phyloP scores from a whole-genome alignment of 2,797 vertebrate species.

The Pangasius sanitwongsei region DNA sequence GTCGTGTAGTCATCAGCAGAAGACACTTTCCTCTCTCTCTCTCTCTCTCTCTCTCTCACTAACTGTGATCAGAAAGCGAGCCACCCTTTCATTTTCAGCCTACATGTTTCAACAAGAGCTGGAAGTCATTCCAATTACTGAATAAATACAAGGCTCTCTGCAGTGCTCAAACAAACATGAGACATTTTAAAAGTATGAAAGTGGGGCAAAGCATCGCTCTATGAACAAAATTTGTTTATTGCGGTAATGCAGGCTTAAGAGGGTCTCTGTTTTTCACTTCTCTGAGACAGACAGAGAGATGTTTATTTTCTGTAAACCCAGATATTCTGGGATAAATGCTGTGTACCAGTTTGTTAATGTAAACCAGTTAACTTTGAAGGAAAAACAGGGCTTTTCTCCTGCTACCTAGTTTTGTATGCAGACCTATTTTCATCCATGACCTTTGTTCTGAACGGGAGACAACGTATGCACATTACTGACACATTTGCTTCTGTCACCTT shows the following conservation, averaged over 20 bases:
- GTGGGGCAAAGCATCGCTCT: too few relatives aligned
- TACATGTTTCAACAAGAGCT: conserved; percentile 7
- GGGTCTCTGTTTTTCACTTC: not conserved
- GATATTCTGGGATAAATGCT: not conserved
- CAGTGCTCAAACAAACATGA: conserved; percentile 10
- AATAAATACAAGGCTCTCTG: conserved; percentile 4
- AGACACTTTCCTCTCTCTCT: not conserved
- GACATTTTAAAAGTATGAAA: not conserved
- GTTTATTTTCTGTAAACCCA: not conserved
- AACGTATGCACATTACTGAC: not conserved
- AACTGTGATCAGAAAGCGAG: not conserved
- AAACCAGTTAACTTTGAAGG: not conserved
- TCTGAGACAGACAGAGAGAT: not conserved
- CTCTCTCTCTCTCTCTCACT: not conserved
- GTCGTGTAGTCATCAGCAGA: not conserved
- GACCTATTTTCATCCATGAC: not conserved
- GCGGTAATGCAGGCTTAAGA: not conserved
- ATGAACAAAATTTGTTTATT: not conserved
- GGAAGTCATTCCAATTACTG: conserved; percentile 25
- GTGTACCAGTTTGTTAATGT: not conserved
- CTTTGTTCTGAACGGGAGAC: too few relatives aligned
- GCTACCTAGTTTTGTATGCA: not conserved
- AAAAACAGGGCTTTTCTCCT: too few relatives aligned
- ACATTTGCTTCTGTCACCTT: not conserved
- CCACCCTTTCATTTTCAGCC: conserved; percentile 23